A percentile compares a stretch with the other conserved stretches of the same genome.
These are phyloP conservation scores for Neotoma lepida DNA, from an alignment of 2,113 vertebrate species.

Conservation along the genomic window DNA sequence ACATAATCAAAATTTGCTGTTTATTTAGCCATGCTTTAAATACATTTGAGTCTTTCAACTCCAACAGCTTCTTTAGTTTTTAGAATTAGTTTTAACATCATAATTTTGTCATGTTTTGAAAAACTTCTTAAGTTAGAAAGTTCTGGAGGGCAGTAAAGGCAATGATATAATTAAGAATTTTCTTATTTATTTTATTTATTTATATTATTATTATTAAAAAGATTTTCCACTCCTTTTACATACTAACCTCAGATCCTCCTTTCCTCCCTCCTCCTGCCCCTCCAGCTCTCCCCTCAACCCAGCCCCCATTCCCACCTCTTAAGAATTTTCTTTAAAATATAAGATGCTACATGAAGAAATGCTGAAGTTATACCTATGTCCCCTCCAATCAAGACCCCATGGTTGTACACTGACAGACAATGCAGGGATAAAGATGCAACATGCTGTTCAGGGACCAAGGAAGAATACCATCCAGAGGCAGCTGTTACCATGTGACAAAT, in stretches of 20 bases:
- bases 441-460: background rate
- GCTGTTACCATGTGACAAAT: background rate
- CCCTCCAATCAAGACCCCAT: rapidly evolving
- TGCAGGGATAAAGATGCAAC: slow-evolving; percentile 8
- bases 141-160: slow-evolving; percentile 64
- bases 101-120: slow-evolving; percentile 55
- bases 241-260: no score
- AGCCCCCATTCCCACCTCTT: no score
- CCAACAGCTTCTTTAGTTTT: slow-evolving; percentile 12
- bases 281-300: no score
- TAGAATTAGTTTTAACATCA: slow-evolving; percentile 53
- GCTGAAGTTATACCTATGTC: background rate
- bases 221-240: no score
- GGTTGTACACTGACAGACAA: background rate
- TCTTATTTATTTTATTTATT: no score
- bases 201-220: no score
- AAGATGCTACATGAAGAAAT: background rate
- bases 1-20: slow-evolving; percentile 7
- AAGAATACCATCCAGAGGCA: background rate
- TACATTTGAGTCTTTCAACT: slow-evolving; percentile 18
- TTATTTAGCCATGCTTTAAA: background rate
- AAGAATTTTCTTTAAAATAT: slow-evolving; percentile 42
- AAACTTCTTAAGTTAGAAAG: slow-evolving; percentile 38
- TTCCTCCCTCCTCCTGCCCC: no score
- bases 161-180: slow-evolving; percentile 73